Evolutionary conservation across 2,113 vertebrate genomes (phyloP), one percentile per base, ranked within the genome.

Genomic region (Mobula hypostoma): DNA sequence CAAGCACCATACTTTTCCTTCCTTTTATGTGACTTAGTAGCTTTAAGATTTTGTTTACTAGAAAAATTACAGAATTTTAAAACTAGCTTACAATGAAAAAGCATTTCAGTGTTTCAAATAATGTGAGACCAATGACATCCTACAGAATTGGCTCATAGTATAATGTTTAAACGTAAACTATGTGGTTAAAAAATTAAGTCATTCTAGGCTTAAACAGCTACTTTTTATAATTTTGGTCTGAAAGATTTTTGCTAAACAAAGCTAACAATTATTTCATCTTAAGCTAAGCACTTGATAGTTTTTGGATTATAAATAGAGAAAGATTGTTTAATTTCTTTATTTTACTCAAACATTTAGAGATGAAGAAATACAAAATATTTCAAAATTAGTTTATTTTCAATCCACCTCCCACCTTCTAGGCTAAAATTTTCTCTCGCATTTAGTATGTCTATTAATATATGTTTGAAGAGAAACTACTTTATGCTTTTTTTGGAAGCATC

Each of bases 61-160:
- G 91, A 93, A 32, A 93, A 74, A 40, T 93, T 27, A 6, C 91
- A 93, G 68, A 56, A 93, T 93, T 93, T 92, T 40, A 74, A 93
- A 93, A 48, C 91, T 14, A 93, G 74, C 21, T 56, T 48, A 8
- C 24, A 72, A 27, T 72, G 63, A 74, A 74, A 91, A 72, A 74
- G 9, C 66, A 72, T 56, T 56, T 76, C 7, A 0, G 19, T 5
- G 15, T 76, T 76, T 93, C 32, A 74, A 24, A 74, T 56, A 29
- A 56, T 27, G 61, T 72, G 40, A 76, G 9, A 56, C 40, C 91
- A 93, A 5, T 74, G 36, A 74, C 70, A 76, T 48, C 19, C 48
- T 83, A 92, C 14, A 29, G 24, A 32, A 66, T 12, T 12, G 36
- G 36, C 5, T 17, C 1, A 12, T 4, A 70, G 68, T 93, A 24